phyloP scores from a whole-genome alignment of 2,888 invertebrate genomes.

The Girardia tigrina region DNA sequence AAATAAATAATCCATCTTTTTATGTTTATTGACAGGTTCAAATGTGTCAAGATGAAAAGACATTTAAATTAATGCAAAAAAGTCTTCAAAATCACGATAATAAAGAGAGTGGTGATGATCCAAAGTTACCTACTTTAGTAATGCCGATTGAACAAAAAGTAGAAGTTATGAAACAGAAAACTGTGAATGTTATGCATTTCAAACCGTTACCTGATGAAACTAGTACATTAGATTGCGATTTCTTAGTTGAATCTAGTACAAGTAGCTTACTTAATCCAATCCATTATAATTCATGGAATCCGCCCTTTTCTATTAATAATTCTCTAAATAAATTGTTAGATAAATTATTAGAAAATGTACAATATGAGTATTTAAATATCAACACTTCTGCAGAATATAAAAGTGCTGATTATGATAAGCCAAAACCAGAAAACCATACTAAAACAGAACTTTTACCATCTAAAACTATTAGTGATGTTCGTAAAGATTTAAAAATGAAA shows the following conservation, averaged over 20 bases:
- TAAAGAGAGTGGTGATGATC: neutral
- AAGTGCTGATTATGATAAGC: neutral
- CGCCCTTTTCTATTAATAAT: neutral
- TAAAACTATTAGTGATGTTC: neutral
- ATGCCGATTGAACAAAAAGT: slow-evolving; percentile 11
- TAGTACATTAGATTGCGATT: neutral
- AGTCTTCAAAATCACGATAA: neutral
- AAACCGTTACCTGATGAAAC: neutral
- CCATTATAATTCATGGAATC: neutral
- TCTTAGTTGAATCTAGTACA: neutral
- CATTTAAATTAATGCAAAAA: slow-evolving; percentile 18
- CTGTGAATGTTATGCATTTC: neutral
- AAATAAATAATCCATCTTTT: too few relatives aligned
- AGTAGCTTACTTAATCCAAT: neutral
- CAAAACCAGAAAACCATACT: too few relatives aligned
- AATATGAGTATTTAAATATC: neutral
- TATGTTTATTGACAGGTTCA: neutral
- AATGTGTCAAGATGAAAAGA: slow-evolving; percentile 8
- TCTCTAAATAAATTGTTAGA: neutral
- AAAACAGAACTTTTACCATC: neutral
- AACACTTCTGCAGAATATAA: neutral
- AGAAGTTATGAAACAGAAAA: slow-evolving; percentile 6
- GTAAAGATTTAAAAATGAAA: neutral
- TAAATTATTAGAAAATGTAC: slow-evolving; percentile 18
- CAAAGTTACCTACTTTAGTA: neutral